Conservation (phyloP, 1,140 invertebrate species). For the Reticulitermes speratus region DNA sequence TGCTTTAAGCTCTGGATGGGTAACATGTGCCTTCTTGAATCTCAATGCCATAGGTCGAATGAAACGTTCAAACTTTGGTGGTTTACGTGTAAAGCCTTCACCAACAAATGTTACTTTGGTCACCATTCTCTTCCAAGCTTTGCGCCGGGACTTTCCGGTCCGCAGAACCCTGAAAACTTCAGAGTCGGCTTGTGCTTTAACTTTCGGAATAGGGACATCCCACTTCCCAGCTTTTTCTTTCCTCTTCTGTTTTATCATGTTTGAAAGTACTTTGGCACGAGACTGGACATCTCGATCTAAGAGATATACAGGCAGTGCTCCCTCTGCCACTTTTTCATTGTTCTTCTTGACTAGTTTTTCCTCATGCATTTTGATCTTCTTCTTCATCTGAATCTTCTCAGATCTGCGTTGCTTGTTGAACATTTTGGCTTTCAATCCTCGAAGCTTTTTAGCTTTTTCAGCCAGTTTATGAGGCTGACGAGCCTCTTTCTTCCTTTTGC, state of each 20-base stretch:
- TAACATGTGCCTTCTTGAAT: constrained; percentile 97
- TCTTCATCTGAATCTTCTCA: constrained; percentile 99
- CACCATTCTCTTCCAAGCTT: constrained; percentile 99
- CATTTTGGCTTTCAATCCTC: constrained; percentile 96
- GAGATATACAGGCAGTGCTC: constrained; percentile 93
- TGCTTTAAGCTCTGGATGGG: constrained; percentile 98
- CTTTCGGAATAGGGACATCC: constrained; percentile 99
- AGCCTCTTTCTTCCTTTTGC: constrained; percentile 93
- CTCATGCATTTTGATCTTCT: constrained; percentile 92
- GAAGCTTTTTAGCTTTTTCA: constrained; percentile 85
- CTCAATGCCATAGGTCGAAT: constrained; percentile 97
- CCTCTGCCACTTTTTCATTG: constrained; percentile 79
- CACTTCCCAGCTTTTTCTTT: constrained; percentile 99
- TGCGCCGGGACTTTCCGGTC: constrained; percentile 92
- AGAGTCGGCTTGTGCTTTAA: constrained; percentile 93
- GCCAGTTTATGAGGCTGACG: constrained; percentile 87
- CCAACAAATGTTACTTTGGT: constrained; percentile 98
- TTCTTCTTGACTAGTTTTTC: constrained; percentile 87
- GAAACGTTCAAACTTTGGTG: constrained; percentile 99
- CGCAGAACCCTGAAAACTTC: constrained; percentile 97
- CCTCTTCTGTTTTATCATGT: constrained; percentile 99
- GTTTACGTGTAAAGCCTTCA: constrained; percentile 97
- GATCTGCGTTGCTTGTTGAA: constrained; percentile 95
- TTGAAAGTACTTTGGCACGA: constrained; percentile 93
- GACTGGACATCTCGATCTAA: constrained; percentile 95